Percentiles rank a stretch among this genome's conserved stretches.
Conservation (phyloP, 35 echinoderm and acorn worm species). For the Patiria miniata region DNA sequence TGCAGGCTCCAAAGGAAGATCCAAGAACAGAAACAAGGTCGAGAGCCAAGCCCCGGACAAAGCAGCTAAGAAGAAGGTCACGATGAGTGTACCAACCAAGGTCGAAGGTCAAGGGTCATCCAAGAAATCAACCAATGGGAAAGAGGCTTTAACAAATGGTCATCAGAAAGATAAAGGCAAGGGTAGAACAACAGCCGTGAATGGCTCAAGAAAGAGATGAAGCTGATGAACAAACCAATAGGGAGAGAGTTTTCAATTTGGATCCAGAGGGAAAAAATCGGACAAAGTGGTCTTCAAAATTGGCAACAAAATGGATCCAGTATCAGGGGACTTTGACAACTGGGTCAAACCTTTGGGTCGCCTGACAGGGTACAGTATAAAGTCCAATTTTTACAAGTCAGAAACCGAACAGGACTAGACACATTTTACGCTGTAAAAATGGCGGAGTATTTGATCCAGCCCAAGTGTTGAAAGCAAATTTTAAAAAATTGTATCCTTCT, state of each 20-base stretch:
- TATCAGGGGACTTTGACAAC: no score
- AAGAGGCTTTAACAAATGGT: neutral
- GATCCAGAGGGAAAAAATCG: no score
- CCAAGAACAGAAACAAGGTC: neutral
- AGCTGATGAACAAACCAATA: neutral
- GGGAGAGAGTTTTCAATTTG: neutral
- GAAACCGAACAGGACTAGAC: no score
- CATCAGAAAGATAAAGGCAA: slow-evolving; percentile 10
- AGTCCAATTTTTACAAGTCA: no score
- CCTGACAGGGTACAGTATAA: no score
- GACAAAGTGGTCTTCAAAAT: no score
- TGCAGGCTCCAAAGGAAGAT: neutral
- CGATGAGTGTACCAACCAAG: neutral
- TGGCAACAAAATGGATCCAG: no score
- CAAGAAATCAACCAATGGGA: neutral
- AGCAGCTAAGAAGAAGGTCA: neutral
- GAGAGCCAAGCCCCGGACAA: neutral
- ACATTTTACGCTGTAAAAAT: no score
- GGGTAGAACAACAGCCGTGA: neutral
- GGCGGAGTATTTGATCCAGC: no score
- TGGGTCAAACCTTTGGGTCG: no score
- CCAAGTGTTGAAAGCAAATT: no score
- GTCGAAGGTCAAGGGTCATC: slow-evolving; percentile 8
- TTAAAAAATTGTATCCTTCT: no score
- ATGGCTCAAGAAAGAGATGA: neutral